These are phyloP conservation scores for Tetranychus truncatus DNA, from an alignment of 2,888 invertebrate species.

Conservation along the genomic window DNA sequence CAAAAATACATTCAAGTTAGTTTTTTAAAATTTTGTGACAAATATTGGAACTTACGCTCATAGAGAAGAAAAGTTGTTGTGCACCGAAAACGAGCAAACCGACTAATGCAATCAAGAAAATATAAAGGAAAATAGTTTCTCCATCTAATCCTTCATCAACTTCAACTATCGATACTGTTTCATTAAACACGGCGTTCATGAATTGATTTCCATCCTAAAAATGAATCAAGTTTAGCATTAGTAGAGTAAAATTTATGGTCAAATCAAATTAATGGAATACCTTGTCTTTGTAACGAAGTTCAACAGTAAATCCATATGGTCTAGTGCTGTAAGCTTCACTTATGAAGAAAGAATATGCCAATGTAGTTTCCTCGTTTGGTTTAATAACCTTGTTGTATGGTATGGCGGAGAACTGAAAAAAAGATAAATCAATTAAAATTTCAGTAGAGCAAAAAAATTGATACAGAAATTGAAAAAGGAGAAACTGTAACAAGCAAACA, in stretches of 20 bases:
- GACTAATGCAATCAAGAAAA: conserved; percentile 74
- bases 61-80: conserved; percentile 58
- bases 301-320: conserved; percentile 84
- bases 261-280: conserved; percentile 33
- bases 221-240: not conserved
- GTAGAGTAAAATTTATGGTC: not conserved
- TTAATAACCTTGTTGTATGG: conserved; percentile 70
- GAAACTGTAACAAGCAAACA: not conserved
- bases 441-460: not conserved
- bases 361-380: conserved; percentile 76
- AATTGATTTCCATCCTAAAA: conserved; percentile 21
- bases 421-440: not conserved
- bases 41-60: conserved; percentile 40
- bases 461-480: not conserved
- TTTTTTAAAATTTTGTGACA: not conserved
- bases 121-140: conserved; percentile 93
- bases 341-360: conserved; percentile 82
- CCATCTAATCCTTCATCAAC: conserved; percentile 91
- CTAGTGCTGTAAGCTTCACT: conserved; percentile 90
- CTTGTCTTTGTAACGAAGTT: conserved; percentile 68
- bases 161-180: conserved; percentile 86
- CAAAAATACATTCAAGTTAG: conserved; percentile 11
- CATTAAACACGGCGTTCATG: conserved; percentile 49
- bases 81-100: conserved; percentile 68
- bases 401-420: conserved; percentile 57